Percentiles rank a stretch among this genome's conserved stretches.
Conservation (phyloP, 2,113 vertebrate genomes). For the Balaeniceps rex region DNA sequence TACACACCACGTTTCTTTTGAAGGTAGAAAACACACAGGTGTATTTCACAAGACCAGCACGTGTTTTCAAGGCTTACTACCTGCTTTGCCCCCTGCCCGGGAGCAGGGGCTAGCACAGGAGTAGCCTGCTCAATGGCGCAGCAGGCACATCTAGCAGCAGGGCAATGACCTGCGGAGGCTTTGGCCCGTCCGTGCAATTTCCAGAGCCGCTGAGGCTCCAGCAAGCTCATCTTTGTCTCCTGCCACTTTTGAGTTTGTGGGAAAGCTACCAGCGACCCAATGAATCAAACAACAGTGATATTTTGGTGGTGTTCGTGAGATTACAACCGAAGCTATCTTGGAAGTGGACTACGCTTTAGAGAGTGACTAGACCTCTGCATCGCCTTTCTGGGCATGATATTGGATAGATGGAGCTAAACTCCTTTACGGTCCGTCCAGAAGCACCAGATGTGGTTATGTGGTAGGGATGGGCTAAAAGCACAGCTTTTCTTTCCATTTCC, state of each 20-base stretch:
- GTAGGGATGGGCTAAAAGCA: not conserved
- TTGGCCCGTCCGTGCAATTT: not conserved
- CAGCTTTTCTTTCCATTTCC: constrained; percentile 1
- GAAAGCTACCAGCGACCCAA: not conserved
- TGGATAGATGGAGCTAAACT: not conserved
- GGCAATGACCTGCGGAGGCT: not conserved
- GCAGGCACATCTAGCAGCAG: not conserved
- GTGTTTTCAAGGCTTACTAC: not conserved
- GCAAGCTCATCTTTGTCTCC: not conserved
- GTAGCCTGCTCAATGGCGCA: not conserved
- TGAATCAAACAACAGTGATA: not conserved
- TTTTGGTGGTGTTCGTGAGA: not conserved
- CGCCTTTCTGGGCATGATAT: not conserved
- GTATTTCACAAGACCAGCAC: not conserved
- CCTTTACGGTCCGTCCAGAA: not conserved
- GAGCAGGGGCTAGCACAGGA: not conserved
- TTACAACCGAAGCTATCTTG: not conserved
- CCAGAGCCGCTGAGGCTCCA: not conserved
- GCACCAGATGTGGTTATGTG: not conserved
- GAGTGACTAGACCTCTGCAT: not conserved
- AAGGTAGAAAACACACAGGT: not conserved
- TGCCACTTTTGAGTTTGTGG: not conserved
- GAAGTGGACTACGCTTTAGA: not conserved
- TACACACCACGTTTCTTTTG: not conserved
- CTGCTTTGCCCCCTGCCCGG: not conserved